Evolutionary conservation across 23 tunicate genomes (phyloP).

Genomic region (Halocynthia roretzi): DNA sequence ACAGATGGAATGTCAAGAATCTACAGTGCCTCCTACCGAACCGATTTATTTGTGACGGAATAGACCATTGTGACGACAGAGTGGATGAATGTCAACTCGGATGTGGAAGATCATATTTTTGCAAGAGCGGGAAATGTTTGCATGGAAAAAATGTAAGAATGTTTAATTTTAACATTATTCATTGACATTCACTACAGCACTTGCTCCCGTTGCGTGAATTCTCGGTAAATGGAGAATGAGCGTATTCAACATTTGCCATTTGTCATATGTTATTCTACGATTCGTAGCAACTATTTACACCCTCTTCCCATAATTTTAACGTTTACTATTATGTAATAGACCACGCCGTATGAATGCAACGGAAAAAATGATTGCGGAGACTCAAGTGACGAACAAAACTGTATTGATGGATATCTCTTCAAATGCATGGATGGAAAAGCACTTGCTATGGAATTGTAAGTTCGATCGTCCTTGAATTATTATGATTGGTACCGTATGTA

Average conservation of each 20-base stretch:
- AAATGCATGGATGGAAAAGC: slow-evolving; percentile 16
- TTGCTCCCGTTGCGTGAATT: no score
- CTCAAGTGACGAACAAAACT: slow-evolving; percentile 36
- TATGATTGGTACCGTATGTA: not conserved
- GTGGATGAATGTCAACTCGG: slow-evolving; percentile 49
- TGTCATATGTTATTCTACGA: no score
- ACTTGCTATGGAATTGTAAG: slow-evolving; percentile 34
- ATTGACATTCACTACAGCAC: not conserved
- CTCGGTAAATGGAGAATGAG: no score
- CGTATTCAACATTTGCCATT: no score
- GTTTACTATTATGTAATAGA: not conserved
- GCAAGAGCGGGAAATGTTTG: slow-evolving; percentile 54
- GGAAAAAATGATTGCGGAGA: slow-evolving; percentile 71
- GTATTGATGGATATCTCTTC: not conserved
- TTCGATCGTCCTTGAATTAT: not conserved
- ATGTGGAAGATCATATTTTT: slow-evolving; percentile 33
- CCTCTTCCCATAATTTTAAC: no score
- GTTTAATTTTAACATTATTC: not conserved
- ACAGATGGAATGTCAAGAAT: slow-evolving; percentile 55
- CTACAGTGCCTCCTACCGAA: slow-evolving; percentile 31
- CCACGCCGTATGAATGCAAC: slow-evolving; percentile 6
- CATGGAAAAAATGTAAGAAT: not conserved
- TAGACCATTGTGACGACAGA: slow-evolving; percentile 63
- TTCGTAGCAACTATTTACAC: no score
- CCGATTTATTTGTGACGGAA: slow-evolving; percentile 51